Evolutionary conservation across 1,140 invertebrate genomes (phyloP), one percentile per base, ranked within the genome.

Genomic region (Bombus impatiens): DNA sequence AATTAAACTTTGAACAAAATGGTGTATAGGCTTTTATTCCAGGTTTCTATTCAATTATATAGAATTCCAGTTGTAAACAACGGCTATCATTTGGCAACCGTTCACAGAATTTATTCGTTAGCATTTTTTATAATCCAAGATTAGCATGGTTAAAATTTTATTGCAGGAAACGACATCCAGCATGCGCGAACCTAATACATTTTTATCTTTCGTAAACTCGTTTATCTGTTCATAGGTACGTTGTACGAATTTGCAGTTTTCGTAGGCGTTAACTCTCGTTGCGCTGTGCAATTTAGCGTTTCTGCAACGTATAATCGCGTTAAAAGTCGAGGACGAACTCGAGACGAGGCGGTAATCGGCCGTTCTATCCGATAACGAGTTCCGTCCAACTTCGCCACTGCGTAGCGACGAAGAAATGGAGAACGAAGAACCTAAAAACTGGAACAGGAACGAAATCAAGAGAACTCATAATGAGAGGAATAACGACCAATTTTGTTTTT

Each of bases 321-420:
- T 90, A 90, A 90, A 90, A 90, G 89, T 90, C 89, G 81, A 85
- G 89, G 88, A 84, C 88, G 82, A 90, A 89, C 88, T 90, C 89
- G 86, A 82, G 89, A 90, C 88, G 88, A 85, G 86, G 78, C 88
- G 89, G 89, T 90, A 90, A 90, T 90, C 89, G 89, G 67, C 88
- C 86, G 89, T 90, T 89, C 88, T 89, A 90, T 90, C 86, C 88
- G 89, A 90, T 90, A 90, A 90, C 89, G 89, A 90, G 89, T 90
- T 90, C 84, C 86, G 89, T 85, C 88, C 86, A 90, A 89, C 88
- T 90, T 90, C 37, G 65, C 89, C 81, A 89, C 88, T 89, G 88
- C 88, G 78, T 87, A 59, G 65, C 59, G 75, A 59, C 81, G 75
- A 57, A 67, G 81, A 89, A 90, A 89, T 72, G 78, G 85, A 88